Conservation (phyloP, 2,797 vertebrate genomes). For the Furcifer pardalis region DNA sequence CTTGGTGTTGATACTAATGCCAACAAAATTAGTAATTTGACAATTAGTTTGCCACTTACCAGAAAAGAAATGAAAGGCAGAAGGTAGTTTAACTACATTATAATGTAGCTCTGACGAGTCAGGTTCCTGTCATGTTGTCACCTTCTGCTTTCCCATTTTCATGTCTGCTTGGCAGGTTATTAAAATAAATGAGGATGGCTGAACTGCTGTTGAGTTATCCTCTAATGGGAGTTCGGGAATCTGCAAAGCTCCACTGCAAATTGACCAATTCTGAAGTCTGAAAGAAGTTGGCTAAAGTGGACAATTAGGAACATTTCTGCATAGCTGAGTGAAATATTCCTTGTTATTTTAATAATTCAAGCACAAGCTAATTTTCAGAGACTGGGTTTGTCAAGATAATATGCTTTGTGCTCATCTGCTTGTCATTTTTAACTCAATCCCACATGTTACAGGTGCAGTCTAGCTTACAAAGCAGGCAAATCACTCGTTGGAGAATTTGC, state of each 20-base stretch:
- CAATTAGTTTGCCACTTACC: constrained; percentile 85
- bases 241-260: constrained; percentile 86
- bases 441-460: constrained; percentile 83
- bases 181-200: constrained; percentile 98
- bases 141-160: constrained; percentile 94
- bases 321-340: constrained; percentile 94
- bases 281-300: constrained; percentile 93
- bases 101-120: constrained; percentile 91
- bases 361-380: constrained; percentile 91
- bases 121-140: constrained; percentile 91
- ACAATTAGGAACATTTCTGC: constrained; percentile 94
- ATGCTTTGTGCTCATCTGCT: constrained; percentile 89
- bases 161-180: constrained; percentile 98
- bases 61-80: constrained; percentile 82
- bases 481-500: constrained; percentile 78
- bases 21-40: constrained; percentile 84
- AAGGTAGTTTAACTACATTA: constrained; percentile 87
- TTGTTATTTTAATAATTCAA: constrained; percentile 99
- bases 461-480: constrained; percentile 84
- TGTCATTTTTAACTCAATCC: constrained; percentile 95
- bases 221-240: constrained; percentile 91
- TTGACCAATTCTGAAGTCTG: constrained; percentile 90
- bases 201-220: constrained; percentile 83
- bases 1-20: constrained; percentile 80
- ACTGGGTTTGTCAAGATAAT: constrained; percentile 95